These are phyloP conservation scores for Megatriorchis doriae DNA, from an alignment of 2,113 vertebrate species.

Conservation along the genomic window DNA sequence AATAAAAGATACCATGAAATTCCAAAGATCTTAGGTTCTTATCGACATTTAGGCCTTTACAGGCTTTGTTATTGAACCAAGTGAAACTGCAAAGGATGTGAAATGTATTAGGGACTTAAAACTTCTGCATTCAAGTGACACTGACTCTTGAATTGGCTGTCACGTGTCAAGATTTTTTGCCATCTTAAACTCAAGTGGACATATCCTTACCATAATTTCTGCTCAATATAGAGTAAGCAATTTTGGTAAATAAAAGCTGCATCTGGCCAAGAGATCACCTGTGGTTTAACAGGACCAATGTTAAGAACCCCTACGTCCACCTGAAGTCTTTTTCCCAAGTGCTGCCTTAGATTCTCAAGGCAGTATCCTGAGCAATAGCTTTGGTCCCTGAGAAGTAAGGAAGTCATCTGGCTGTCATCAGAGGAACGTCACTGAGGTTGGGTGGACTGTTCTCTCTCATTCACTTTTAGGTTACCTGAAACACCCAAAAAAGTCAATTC, in stretches of 20 bases:
- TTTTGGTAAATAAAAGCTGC: neutral
- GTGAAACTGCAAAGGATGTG: neutral
- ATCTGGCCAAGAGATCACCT: neutral
- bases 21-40: neutral
- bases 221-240: neutral
- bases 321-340: neutral
- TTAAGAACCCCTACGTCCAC: neutral
- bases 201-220: neutral
- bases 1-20: neutral
- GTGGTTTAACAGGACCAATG: neutral
- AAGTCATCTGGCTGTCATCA: neutral
- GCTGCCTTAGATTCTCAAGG: neutral
- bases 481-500: neutral
- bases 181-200: neutral
- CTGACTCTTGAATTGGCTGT: neutral
- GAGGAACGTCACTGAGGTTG: neutral
- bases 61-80: neutral
- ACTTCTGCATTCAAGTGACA: neutral
- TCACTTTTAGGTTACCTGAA: neutral
- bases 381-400: neutral
- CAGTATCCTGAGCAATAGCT: rapidly evolving
- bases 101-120: neutral
- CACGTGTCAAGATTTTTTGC: neutral
- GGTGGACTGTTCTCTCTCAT: neutral
- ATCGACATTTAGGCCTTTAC: neutral